Evolutionary conservation across 2,113 vertebrate genomes (phyloP).

Genomic region (Synodontis membranacea): DNA sequence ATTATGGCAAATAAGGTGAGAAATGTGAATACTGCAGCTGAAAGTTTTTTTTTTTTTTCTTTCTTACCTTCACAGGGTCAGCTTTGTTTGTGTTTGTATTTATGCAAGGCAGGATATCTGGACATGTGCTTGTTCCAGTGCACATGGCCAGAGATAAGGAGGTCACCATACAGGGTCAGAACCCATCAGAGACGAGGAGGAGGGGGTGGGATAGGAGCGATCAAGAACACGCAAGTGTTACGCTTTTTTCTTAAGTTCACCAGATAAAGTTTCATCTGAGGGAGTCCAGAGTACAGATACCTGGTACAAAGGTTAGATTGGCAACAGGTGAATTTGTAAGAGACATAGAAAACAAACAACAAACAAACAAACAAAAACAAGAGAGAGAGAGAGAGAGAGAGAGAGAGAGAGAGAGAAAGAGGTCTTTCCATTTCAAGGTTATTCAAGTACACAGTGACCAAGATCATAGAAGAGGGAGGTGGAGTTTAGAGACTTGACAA

Average conservation of each 20-base stretch:
- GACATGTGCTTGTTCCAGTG: neutral
- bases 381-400: neutral
- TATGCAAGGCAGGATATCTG: constrained; percentile 31
- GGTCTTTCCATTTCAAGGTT: neutral
- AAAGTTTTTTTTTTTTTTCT: neutral
- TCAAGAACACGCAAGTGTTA: neutral
- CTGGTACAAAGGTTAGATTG: constrained; percentile 33
- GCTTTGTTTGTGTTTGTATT: neutral
- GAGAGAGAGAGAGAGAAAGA: neutral
- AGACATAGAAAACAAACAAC: neutral
- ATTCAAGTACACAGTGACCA: neutral
- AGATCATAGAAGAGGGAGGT: neutral
- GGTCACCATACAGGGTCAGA: constrained; percentile 20
- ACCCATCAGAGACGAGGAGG: constrained; percentile 12
- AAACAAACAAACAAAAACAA: neutral
- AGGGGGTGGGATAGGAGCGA: neutral
- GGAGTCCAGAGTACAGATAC: neutral
- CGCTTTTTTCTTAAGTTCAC: neutral
- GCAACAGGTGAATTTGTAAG: constrained; percentile 26
- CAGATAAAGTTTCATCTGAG: neutral
- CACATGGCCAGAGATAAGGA: constrained; percentile 15
- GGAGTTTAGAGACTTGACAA: neutral
- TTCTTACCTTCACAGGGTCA: neutral
- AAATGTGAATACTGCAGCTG: neutral
- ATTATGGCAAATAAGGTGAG: neutral